Percentiles rank a stretch among this genome's conserved stretches.
Evolutionary conservation across 2,888 invertebrate genomes (phyloP).

Genomic region (Oligia latruncula): DNA sequence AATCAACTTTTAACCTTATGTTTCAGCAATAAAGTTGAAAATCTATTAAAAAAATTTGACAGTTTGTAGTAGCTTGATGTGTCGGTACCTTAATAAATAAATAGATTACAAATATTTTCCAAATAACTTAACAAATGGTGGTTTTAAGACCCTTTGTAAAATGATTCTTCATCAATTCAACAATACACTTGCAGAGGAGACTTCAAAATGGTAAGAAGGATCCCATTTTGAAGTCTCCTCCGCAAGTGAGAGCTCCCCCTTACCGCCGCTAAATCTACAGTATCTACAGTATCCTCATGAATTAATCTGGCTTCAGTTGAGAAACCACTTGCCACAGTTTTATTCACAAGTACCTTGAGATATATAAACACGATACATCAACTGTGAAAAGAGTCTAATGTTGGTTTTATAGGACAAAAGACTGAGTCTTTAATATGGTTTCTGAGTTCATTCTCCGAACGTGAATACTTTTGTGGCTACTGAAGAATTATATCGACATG

Average conservation of each 20-base stretch:
- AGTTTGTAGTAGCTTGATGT: no score
- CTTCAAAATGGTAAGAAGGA: no score
- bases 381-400: not conserved
- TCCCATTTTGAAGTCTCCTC: not conserved
- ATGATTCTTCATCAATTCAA: not conserved
- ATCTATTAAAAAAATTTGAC: no score
- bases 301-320: conserved; percentile 55
- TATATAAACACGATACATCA: conserved; percentile 10
- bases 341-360: conserved; percentile 21
- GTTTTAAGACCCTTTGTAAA: not conserved
- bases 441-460: not conserved
- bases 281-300: conserved; percentile 45
- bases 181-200: not conserved
- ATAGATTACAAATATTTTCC: not conserved
- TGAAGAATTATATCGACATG: not conserved
- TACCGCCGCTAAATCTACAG: conserved; percentile 37
- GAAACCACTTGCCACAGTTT: conserved; percentile 50
- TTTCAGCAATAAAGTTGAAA: no score
- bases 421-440: no score
- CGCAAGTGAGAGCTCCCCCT: conserved; percentile 24
- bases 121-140: not conserved
- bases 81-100: no score
- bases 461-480: not conserved
- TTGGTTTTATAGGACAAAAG: not conserved
- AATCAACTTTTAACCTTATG: no score